Evolutionary conservation across 2,888 invertebrate species (phyloP), one percentile per base, ranked within the genome.

Genomic region (Galerucella calmariensis): DNA sequence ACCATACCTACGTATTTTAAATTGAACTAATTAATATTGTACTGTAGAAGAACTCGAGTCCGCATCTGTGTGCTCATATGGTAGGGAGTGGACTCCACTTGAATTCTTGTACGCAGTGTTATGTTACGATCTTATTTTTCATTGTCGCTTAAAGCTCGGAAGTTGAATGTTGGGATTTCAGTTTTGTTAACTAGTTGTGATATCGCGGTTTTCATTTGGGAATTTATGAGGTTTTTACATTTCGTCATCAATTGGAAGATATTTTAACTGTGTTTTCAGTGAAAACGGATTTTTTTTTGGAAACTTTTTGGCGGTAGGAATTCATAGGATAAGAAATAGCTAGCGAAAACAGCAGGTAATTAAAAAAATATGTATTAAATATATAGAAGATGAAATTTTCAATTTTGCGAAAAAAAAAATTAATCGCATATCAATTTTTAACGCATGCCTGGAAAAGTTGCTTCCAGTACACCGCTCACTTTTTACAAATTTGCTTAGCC

Each of bases 31-130:
- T 48, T 48, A 48, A 48, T 48, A 12, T 48, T 12, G 2, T 3
- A 4, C 14, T 48, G 48, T 48, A 48, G 3, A 16, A 14, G 24
- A 46, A 12, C 46, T 9, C 41, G 46, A 69, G 69, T 24, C 61
- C 69, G 59, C 20, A n/a, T 46, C 69, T n/a, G n/a, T 69, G 59
- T 48, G 59, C 61, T 61, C n/a, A 48, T 61, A 69, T 68, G 68
- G 69, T 46, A 69, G 69, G 69, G 69, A 69, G 69, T 61, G 69
- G 61, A 61, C 14, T 68, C 58, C 46, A 58, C 61, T 61, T 69
- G 59, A 69, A 59, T 69, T 69, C 69, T 69, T 69, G 61, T 69
- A 67, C 41, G 16, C 61, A 61, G 46, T 65, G 46, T 46, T 65
- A 46, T 65, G 65, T n/a, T n/a, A 48, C 46, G 41, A 48, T 65